These are phyloP conservation scores for Helleia helle DNA, from an alignment of 2,888 invertebrate species.

Conservation along the genomic window DNA sequence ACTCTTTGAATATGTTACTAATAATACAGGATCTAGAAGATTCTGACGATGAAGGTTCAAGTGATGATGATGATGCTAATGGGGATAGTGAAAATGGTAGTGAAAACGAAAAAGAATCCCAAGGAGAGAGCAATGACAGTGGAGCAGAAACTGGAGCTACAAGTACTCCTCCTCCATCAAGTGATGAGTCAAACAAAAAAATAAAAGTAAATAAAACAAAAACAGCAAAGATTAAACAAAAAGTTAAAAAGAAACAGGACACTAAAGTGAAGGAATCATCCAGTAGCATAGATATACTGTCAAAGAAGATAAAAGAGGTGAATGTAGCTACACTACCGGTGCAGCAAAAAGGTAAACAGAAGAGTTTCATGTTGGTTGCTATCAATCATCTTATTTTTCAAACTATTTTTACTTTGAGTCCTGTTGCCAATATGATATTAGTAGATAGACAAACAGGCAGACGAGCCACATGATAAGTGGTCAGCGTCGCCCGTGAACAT, in stretches of 20 bases:
- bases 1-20: no score
- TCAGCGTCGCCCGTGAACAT: no score
- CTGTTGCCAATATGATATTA: no score
- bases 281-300: slow-evolving; percentile 36
- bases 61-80: slow-evolving; percentile 31
- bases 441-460: no score
- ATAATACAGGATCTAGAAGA: slow-evolving; percentile 46
- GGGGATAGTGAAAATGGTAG: slow-evolving; percentile 38
- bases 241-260: slow-evolving; percentile 12
- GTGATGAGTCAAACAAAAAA: slow-evolving; percentile 30
- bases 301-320: slow-evolving; percentile 39
- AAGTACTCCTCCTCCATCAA: slow-evolving; percentile 30
- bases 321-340: slow-evolving; percentile 42
- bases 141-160: slow-evolving; percentile 51
- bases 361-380: no score
- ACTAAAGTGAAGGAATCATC: slow-evolving; percentile 13
- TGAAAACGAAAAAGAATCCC: slow-evolving; percentile 30
- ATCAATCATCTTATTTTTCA: no score
- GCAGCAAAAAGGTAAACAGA: slow-evolving; percentile 40
- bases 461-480: no score
- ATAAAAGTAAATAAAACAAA: slow-evolving; percentile 20
- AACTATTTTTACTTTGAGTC: no score
- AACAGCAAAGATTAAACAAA: slow-evolving; percentile 15
- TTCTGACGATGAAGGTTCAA: slow-evolving; percentile 30
- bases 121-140: slow-evolving; percentile 50